These are phyloP conservation scores for Eriocheir sinensis DNA, from an alignment of 1,140 invertebrate species.

Conservation along the genomic window DNA sequence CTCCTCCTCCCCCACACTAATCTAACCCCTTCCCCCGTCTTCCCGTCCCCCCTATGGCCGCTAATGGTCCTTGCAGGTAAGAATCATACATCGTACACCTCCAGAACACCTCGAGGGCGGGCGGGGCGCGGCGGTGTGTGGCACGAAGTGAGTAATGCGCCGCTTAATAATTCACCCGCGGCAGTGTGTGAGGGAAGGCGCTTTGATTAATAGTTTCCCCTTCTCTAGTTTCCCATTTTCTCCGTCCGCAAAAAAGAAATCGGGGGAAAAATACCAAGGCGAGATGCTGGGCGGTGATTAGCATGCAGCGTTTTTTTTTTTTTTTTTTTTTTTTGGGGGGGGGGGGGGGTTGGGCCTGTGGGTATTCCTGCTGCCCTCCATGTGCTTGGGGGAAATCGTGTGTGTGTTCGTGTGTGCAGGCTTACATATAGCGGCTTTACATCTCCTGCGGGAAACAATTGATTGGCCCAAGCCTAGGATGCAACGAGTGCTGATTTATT, in stretches of 20 bases:
- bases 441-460: too few species aligned
- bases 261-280: not conserved
- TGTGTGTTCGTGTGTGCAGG: too few species aligned
- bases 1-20: not conserved
- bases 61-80: not conserved
- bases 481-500: too few species aligned
- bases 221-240: slow-evolving; percentile 24
- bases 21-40: too few species aligned
- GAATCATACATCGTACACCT: slow-evolving; percentile 13
- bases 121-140: not conserved
- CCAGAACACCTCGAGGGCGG: not conserved
- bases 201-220: slow-evolving; percentile 15
- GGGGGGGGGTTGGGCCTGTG: too few species aligned
- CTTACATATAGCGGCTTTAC: too few species aligned
- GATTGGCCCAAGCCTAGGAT: too few species aligned
- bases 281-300: not conserved
- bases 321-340: too few species aligned
- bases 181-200: slow-evolving; percentile 10
- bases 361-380: not conserved
- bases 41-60: not conserved
- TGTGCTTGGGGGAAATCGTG: too few species aligned
- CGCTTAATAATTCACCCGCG: not conserved
- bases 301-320: not conserved
- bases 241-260: slow-evolving; percentile 13
- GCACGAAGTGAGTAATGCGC: slow-evolving; percentile 1